These are phyloP conservation scores for Onchidella celtica DNA, from an alignment of 2,888 invertebrate genomes.

Conservation along the genomic window DNA sequence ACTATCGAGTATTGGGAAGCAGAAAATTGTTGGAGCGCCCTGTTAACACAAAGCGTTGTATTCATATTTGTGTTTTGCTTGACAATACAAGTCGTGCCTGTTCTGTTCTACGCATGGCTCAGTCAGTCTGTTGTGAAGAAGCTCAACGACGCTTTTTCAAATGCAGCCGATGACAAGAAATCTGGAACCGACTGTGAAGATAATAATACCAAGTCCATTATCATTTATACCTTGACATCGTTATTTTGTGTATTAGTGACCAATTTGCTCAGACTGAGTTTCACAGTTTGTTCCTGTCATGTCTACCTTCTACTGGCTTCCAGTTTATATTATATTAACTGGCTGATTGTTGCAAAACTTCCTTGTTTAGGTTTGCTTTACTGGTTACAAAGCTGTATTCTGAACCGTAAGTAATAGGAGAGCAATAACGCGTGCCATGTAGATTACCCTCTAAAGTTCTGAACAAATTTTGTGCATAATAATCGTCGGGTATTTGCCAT, in stretches of 20 bases:
- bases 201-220: background rate
- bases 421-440: too few species aligned
- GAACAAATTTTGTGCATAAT: too few species aligned
- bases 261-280: slow-evolving; percentile 8
- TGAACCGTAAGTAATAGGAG: background rate
- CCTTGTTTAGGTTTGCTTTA: slow-evolving; percentile 16
- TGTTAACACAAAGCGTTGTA: background rate
- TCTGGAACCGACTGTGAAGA: background rate
- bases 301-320: background rate
- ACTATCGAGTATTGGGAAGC: background rate
- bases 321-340: slow-evolving; percentile 20
- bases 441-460: too few species aligned
- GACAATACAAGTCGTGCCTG: background rate
- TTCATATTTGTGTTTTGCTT: slow-evolving; percentile 11
- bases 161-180: background rate
- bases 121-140: background rate
- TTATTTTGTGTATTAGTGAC: slow-evolving; percentile 14
- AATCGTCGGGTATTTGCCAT: too few species aligned
- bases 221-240: background rate
- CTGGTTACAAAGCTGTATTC: background rate
- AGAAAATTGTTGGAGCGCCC: slow-evolving; percentile 6
- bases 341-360: slow-evolving; percentile 29
- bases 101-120: slow-evolving; percentile 7
- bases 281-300: slow-evolving; percentile 34
- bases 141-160: background rate